Evolutionary conservation across 1,140 invertebrate genomes (phyloP).

Genomic region (Sycobia sp.): DNA sequence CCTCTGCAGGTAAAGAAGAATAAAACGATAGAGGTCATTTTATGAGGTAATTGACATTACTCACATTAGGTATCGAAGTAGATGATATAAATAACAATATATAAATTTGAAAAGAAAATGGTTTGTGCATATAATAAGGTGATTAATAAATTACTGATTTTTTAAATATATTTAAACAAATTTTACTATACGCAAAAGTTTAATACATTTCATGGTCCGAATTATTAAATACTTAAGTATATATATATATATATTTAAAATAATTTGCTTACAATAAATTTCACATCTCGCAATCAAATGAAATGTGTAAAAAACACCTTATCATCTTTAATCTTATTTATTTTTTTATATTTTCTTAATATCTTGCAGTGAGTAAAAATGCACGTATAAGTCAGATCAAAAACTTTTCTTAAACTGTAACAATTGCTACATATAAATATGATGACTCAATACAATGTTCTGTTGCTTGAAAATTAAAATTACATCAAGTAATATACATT

Average conservation of each 20-base stretch:
- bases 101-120: background rate
- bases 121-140: background rate
- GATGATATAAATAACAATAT: background rate
- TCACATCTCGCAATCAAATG: conserved; percentile 31
- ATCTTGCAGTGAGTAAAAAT: conserved; percentile 30
- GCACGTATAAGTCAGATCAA: conserved; percentile 32
- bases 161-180: conserved; percentile 32
- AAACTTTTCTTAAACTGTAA: conserved; percentile 26
- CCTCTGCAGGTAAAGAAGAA: conserved; percentile 17
- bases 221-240: conserved; percentile 30
- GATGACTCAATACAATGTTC: conserved; percentile 8
- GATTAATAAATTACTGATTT: conserved; percentile 10
- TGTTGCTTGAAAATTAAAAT: conserved; percentile 22
- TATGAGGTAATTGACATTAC: no score
- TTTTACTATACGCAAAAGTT: conserved; percentile 29
- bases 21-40: background rate
- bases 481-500: conserved; percentile 30
- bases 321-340: conserved; percentile 31
- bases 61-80: no score
- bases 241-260: conserved; percentile 36
- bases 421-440: conserved; percentile 23
- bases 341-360: conserved; percentile 19
- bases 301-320: conserved; percentile 33
- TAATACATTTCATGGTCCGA: conserved; percentile 34
- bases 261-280: conserved; percentile 36